phyloP scores from a whole-genome alignment of 2,797 vertebrate genomes.

The Buceros bicornis region DNA sequence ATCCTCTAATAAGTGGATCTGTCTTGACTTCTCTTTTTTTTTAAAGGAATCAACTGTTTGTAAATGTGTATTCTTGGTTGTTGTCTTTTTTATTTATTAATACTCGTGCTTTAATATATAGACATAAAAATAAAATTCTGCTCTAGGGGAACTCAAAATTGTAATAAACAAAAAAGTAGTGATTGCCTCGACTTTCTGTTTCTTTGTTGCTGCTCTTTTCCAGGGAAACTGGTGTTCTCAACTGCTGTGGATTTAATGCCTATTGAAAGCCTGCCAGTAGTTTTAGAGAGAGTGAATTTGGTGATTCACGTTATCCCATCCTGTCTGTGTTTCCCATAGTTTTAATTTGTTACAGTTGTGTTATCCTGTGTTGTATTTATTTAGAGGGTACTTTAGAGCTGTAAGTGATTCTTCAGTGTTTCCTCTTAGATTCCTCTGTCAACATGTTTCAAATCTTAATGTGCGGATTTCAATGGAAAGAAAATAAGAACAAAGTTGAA shows the following conservation, averaged over 20 bases:
- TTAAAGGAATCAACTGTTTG: background rate
- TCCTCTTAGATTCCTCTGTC: background rate
- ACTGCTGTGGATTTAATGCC: slow-evolving; percentile 2
- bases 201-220: background rate
- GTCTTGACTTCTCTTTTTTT: background rate
- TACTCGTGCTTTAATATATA: background rate
- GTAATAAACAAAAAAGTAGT: background rate
- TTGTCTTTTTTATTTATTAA: background rate
- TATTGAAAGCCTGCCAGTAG: slow-evolving; percentile 43
- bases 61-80: background rate
- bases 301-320: slow-evolving; percentile 43
- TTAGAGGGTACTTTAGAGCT: slow-evolving; percentile 4
- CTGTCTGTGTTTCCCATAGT: slow-evolving; percentile 19
- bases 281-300: slow-evolving; percentile 31
- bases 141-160: background rate
- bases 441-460: slow-evolving; percentile 49
- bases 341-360: slow-evolving; percentile 39
- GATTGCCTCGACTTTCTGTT: background rate
- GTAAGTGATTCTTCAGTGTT: background rate
- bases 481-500: slow-evolving; percentile 36
- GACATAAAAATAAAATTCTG: background rate
- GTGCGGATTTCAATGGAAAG: slow-evolving; percentile 40
- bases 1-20: background rate
- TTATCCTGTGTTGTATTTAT: slow-evolving; percentile 9
- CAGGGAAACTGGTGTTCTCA: slow-evolving; percentile 4